These are phyloP conservation scores for Crossaster papposus DNA, from an alignment of 53 echinoderm and acorn worm species.

Conservation along the genomic window DNA sequence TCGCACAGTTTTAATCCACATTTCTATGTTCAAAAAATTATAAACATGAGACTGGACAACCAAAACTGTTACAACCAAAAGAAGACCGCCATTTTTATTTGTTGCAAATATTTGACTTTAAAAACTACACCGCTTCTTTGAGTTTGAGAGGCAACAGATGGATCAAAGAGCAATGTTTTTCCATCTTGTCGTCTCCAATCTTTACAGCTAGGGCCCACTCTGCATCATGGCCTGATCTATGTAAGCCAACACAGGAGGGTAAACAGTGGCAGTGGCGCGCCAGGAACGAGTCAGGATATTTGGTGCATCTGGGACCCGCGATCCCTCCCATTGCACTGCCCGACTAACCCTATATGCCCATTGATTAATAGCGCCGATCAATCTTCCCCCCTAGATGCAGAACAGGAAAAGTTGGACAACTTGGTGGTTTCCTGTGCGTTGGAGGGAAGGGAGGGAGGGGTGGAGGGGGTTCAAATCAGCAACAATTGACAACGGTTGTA, in stretches of 20 bases:
- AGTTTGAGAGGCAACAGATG: background rate
- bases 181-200: background rate
- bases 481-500: background rate
- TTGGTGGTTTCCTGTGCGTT: conserved; percentile 43
- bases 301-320: conserved; percentile 26
- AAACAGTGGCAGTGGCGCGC: conserved; percentile 25
- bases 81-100: no score
- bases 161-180: background rate
- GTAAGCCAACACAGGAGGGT: conserved; percentile 55
- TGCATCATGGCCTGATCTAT: background rate
- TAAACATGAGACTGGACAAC: no score
- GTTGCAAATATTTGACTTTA: no score
- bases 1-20: no score
- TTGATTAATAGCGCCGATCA: conserved; percentile 53
- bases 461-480: background rate
- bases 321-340: background rate
- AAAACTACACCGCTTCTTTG: no score
- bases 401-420: conserved; percentile 56
- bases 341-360: conserved; percentile 52
- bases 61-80: no score
- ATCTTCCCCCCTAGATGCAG: conserved; percentile 49
- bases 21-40: no score
- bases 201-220: background rate
- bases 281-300: conserved; percentile 51
- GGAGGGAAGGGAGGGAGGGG: no score